Evolutionary conservation across 2,888 invertebrate genomes (phyloP).

Genomic region (Pandemis cinnamomeana): DNA sequence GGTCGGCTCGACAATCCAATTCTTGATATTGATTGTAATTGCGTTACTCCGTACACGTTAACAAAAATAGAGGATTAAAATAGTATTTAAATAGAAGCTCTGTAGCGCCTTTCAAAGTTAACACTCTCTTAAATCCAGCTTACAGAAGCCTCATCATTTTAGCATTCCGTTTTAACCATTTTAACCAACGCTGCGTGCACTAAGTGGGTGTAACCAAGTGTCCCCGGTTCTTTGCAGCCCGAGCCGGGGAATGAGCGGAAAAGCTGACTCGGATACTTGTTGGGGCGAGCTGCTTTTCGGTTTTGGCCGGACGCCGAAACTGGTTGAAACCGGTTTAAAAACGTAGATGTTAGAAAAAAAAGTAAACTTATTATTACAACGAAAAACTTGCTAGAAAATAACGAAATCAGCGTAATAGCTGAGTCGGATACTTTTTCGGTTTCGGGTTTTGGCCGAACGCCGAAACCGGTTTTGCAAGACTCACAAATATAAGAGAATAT

Average conservation of each 20-base stretch:
- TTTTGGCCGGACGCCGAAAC: background rate
- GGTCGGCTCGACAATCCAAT: too few species aligned
- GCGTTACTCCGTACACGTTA: too few species aligned
- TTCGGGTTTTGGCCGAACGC: background rate
- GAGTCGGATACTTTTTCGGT: conserved; percentile 13
- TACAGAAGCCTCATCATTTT: conserved; percentile 2
- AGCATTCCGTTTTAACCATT: conserved; percentile 21
- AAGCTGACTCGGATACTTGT: conserved; percentile 20
- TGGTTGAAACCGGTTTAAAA: too few species aligned
- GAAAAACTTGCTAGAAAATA: too few species aligned
- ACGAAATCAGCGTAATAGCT: conserved; percentile 10
- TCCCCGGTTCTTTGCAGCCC: conserved; percentile 16
- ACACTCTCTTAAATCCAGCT: conserved; percentile 3
- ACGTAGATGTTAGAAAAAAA: too few species aligned
- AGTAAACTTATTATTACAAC: too few species aligned
- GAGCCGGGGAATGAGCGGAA: conserved; percentile 11
- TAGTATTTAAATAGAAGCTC: too few species aligned
- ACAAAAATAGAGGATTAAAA: too few species aligned
- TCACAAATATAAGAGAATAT: too few species aligned
- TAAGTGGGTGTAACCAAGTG: conserved; percentile 36
- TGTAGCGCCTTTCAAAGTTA: too few species aligned
- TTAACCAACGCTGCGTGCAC: conserved; percentile 6
- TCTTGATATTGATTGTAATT: too few species aligned
- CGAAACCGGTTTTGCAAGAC: conserved; percentile 5
- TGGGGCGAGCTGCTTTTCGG: background rate